phyloP scores from a whole-genome alignment of 2,888 invertebrate genomes.

The Thelaira solivaga region DNA sequence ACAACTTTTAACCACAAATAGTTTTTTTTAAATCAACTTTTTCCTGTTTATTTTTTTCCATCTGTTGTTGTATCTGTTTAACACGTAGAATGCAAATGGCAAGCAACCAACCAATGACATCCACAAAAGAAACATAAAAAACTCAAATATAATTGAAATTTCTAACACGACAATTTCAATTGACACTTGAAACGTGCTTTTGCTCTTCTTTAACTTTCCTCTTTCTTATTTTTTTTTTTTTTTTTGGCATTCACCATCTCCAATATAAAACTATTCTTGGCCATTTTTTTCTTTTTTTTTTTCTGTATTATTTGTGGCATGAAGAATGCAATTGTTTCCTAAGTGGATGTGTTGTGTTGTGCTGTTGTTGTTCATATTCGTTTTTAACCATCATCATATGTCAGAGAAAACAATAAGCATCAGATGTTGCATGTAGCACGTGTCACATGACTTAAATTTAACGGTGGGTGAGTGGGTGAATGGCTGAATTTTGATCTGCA shows the following conservation, averaged over 20 bases:
- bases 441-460: slow-evolving; percentile 35
- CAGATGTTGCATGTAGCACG: slow-evolving; percentile 56
- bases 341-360: slow-evolving; percentile 6
- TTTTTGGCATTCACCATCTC: not conserved
- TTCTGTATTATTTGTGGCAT: slow-evolving; percentile 8
- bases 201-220: slow-evolving; percentile 13
- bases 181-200: slow-evolving; percentile 62
- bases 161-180: slow-evolving; percentile 62
- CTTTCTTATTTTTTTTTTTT: not conserved
- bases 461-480: not conserved
- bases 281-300: slow-evolving; percentile 25
- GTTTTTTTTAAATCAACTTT: not conserved
- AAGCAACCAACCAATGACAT: slow-evolving; percentile 18
- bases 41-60: not conserved
- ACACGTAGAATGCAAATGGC: slow-evolving; percentile 43
- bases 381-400: slow-evolving; percentile 31
- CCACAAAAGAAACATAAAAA: slow-evolving; percentile 1
- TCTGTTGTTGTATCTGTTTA: too few relatives aligned
- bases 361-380: not conserved
- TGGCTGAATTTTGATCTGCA: slow-evolving; percentile 5
- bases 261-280: slow-evolving; percentile 12
- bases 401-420: slow-evolving; percentile 54
- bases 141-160: slow-evolving; percentile 58
- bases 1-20: slow-evolving; percentile 11
- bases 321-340: slow-evolving; percentile 29